phyloP scores from a whole-genome alignment of 2,797 vertebrate species.

The Chiloscyllium punctatum region DNA sequence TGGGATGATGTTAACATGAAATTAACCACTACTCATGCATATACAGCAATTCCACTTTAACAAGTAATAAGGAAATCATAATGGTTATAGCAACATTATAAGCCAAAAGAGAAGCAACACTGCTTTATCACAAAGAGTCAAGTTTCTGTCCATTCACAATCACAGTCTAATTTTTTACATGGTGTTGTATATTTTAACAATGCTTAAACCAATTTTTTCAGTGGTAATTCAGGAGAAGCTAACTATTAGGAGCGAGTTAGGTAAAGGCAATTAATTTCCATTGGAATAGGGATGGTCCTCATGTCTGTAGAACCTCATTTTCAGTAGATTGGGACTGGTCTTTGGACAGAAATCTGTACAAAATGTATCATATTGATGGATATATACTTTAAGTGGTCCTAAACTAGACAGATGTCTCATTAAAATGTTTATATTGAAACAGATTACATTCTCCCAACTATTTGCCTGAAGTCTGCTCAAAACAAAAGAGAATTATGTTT shows the following conservation, averaged over 20 bases:
- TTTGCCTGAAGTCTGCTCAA: neutral
- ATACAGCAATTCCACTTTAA: neutral
- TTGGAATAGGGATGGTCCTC: neutral
- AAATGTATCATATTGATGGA: neutral
- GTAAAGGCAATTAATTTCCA: neutral
- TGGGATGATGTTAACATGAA: no score
- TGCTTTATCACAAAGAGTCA: neutral
- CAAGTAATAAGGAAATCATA: neutral
- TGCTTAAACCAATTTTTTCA: neutral
- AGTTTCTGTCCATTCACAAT: neutral
- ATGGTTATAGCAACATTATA: neutral
- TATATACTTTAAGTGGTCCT: neutral
- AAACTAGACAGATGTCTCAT: neutral
- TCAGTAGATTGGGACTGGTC: neutral
- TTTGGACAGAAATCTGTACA: neutral
- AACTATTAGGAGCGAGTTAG: neutral
- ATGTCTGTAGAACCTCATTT: neutral
- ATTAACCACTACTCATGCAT: no score
- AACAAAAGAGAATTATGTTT: neutral
- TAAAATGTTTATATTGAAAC: neutral
- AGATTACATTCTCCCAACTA: neutral
- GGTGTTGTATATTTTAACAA: neutral
- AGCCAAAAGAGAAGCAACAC: neutral
- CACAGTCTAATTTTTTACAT: neutral
- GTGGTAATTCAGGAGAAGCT: neutral